Evolutionary conservation across 1,140 invertebrate species (phyloP).

Genomic region (Cydia splendana): DNA sequence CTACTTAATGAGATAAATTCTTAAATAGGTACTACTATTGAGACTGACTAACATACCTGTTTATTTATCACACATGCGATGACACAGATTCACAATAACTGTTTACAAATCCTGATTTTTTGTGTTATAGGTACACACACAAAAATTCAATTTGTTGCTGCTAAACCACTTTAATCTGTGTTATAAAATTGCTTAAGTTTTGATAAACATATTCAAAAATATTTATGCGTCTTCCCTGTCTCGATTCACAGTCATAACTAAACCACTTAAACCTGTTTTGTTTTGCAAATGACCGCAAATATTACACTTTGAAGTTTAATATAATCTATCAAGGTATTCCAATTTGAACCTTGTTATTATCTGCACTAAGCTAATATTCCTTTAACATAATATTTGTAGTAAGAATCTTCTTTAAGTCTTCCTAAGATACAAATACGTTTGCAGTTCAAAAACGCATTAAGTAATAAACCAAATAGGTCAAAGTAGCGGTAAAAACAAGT

Average conservation of each 20-base stretch:
- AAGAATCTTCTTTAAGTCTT: background rate
- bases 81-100: background rate
- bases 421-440: background rate
- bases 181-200: too few species aligned
- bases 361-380: background rate
- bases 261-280: constrained; percentile 17
- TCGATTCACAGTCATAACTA: constrained; percentile 2
- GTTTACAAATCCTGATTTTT: background rate
- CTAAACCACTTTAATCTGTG: background rate
- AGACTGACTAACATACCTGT: background rate
- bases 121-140: background rate
- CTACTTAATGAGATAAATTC: too few species aligned
- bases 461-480: background rate
- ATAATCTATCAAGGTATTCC: background rate
- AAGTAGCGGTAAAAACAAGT: constrained; percentile 15
- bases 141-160: too few species aligned
- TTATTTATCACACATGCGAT: background rate
- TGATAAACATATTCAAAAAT: background rate
- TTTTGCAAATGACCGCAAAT: constrained; percentile 6
- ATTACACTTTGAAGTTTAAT: background rate
- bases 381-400: background rate
- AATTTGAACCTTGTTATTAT: background rate
- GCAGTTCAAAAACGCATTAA: constrained; percentile 7
- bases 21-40: background rate
- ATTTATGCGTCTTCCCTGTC: background rate